Base-by-base conservation (phyloP, 1,140 invertebrate species). In the Drosophila hydei region DNA sequence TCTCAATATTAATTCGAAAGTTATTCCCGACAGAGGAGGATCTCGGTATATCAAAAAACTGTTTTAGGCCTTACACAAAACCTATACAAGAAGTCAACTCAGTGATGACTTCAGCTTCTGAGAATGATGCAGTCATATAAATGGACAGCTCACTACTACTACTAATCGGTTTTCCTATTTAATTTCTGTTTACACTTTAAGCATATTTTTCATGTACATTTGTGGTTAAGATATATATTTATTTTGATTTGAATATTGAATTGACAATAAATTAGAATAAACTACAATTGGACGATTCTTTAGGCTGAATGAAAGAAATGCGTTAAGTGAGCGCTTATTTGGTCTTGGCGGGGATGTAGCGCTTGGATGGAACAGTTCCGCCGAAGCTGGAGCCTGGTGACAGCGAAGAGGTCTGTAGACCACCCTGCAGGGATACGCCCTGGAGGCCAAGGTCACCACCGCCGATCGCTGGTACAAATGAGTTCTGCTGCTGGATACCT, bases 181-280 rank as follows among this genome's bases (percentile, higher is more conserved):
- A n/a, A n/a, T n/a, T n/a, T n/a, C n/a, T n/a, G n/a, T n/a, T n/a
- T n/a, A n/a, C n/a, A n/a, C n/a, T n/a, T n/a, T n/a, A 16, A 40
- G 3, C 38, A 40, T 38, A 12, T 0, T 3, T 45, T 19, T 1
- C 11, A 43, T 18, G 8, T 5, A 4, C 23, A 23, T 52, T 42
- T 50, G 5, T 11, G 48, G 21, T 43, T 67, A 67, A 69, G 23
- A 61, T 36, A 51, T 45, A 45, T 27, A 19, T 85, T 78, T 83
- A 72, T 84, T 81, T 65, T 12, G 14, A 33, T 16, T 75, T 19
- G 70, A 67, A 38, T 60, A 60, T 67, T 25, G 51, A 30, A 51
- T 62, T 77, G 42, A 56, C 43, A 84, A 84, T 84, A 84, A 84
- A 85, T 84, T 85, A 84, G 11, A 71, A 60, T 85, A 76, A 48